Conservation (phyloP, 2,888 invertebrate species). For the Gymnocheta viridis region DNA sequence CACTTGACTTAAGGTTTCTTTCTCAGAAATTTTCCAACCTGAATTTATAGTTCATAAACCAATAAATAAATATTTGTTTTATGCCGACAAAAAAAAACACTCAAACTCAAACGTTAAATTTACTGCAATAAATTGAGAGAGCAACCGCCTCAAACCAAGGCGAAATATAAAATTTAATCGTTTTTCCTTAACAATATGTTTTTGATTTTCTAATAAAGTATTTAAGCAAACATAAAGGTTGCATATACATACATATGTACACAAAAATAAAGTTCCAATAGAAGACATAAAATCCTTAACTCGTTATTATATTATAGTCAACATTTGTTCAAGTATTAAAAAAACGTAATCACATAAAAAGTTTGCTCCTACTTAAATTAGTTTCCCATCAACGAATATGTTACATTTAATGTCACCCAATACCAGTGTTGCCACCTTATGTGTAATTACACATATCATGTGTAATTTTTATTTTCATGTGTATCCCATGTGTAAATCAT, state of each 20-base stretch:
- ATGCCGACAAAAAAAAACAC: not conserved
- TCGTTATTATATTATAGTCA: not conserved
- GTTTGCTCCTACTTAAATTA: constrained; percentile 63
- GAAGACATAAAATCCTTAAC: constrained; percentile 44
- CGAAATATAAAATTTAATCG: constrained; percentile 40
- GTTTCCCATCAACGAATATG: constrained; percentile 64
- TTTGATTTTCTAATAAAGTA: not conserved
- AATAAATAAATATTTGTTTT: constrained; percentile 14
- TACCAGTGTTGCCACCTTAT: too few relatives aligned
- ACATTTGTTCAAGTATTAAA: not conserved
- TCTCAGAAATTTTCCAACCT: not conserved
- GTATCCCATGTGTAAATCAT: too few relatives aligned
- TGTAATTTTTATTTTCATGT: too few relatives aligned
- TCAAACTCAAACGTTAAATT: not conserved
- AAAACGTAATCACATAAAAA: constrained; percentile 29
- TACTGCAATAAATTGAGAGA: not conserved
- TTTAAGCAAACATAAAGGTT: not conserved
- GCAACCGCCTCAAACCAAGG: not conserved
- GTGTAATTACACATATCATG: too few relatives aligned
- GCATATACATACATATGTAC: too few relatives aligned
- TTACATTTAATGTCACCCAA: constrained; percentile 62
- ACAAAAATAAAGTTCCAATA: constrained; percentile 25
- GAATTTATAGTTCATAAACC: constrained; percentile 1
- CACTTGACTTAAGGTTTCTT: not conserved
- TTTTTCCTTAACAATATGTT: constrained; percentile 26